Conservation (phyloP, 53 echinoderm and acorn worm genomes). For the Patiria pectinifera region DNA sequence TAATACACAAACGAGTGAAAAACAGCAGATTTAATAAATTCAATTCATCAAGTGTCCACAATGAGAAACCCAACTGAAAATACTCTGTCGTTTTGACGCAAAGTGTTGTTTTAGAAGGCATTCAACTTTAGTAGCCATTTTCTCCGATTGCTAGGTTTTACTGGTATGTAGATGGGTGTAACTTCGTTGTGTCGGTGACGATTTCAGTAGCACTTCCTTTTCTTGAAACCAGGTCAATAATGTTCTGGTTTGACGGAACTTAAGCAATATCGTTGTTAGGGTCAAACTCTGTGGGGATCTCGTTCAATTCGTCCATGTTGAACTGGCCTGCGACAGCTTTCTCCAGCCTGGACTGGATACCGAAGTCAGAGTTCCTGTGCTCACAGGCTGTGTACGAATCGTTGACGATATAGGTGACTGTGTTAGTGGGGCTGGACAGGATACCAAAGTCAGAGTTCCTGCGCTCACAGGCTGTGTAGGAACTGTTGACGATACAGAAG, state of each 20-base stretch:
- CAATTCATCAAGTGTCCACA: no score
- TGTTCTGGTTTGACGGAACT: constrained; percentile 68
- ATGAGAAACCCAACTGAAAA: no score
- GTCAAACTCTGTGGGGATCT: constrained; percentile 29
- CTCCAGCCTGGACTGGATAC: constrained; percentile 66
- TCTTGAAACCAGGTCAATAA: constrained; percentile 79
- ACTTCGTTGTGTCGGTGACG: no score
- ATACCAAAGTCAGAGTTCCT: background rate
- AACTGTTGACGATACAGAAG: constrained; percentile 1
- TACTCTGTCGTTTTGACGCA: no score
- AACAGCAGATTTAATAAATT: no score
- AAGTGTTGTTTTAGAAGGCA: no score
- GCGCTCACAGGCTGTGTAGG: constrained; percentile 23
- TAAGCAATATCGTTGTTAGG: constrained; percentile 26
- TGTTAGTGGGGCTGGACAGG: background rate
- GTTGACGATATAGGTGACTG: background rate
- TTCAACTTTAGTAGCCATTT: no score
- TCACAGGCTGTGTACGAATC: constrained; percentile 23
- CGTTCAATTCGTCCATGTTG: constrained; percentile 70
- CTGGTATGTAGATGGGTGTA: background rate
- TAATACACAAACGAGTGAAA: no score
- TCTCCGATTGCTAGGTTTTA: constrained; percentile 12
- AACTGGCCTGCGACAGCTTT: constrained; percentile 50
- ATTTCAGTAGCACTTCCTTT: constrained; percentile 67
- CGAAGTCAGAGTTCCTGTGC: background rate